Base-by-base conservation (phyloP, 2,797 vertebrate species). In the Premnoplex brunnescens region DNA sequence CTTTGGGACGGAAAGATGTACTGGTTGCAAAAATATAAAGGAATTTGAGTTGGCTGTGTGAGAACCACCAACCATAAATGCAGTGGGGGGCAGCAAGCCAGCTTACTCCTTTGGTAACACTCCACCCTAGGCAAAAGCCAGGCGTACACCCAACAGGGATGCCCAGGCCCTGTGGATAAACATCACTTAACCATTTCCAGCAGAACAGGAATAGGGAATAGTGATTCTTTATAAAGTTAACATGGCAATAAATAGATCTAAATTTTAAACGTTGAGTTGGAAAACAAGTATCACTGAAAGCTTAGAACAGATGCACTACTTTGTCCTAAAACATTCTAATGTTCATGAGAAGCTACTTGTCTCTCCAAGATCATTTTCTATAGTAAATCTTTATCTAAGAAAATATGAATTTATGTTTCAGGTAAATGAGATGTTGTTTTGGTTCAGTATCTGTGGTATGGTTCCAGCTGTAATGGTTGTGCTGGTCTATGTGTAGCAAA, bases 91-190 rank as follows among this genome's bases (percentile, higher is more conserved):
- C 56, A 85, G 78, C 17, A 66, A 66, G 32, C 36, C 62, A 72
- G 59, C 32, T 94, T 48, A 46, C 34, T 93, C 95, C 92, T 95
- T 94, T 92, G 84, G 88, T 88, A 88, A 78, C 46, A 32, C 46
- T 85, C 60, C 55, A 77, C 28, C 28, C 49, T 49, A 51, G 34
- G 43, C 74, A 91, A 36, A 27, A 52, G 58, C 46, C 60, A 44
- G 59, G 55, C 10, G 51, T 22, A 51, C n/a, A 67, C 60, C 84
- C 74, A 54, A n/a, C 58, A 81, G 44, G 56, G 27, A 54, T 28
- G 82, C 64, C 46, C 60, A 63, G 16, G 55, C 48, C 71, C 54
- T 48, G 71, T 15, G 44, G 55, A 91, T 14, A 96, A 86, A 90
- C 27, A 62, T 51, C 55, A 32, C 9, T 32, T 37, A 81, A 80